Conservation (phyloP, 2,888 invertebrate genomes). For the Brachynemurus nebulosus region DNA sequence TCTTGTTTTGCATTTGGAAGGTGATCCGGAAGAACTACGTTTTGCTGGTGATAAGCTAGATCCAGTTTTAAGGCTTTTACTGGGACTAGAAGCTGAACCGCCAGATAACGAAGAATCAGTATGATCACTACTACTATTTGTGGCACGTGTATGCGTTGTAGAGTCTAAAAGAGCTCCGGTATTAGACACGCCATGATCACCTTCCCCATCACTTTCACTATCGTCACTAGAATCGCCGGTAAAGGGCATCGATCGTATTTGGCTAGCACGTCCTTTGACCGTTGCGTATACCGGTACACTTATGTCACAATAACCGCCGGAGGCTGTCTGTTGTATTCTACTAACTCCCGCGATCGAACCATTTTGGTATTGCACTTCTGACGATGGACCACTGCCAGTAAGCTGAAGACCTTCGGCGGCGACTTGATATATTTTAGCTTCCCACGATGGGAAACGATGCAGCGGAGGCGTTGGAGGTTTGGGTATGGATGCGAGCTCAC, state of each 20-base stretch:
- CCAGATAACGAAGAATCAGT: conserved; percentile 45
- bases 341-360: conserved; percentile 30
- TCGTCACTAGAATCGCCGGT: conserved; percentile 91
- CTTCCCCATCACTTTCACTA: conserved; percentile 78
- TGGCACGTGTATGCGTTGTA: conserved; percentile 32
- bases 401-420: conserved; percentile 41
- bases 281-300: conserved; percentile 92
- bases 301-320: conserved; percentile 78
- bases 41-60: conserved; percentile 76
- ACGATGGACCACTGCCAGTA: conserved; percentile 30
- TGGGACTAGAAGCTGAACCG: conserved; percentile 64
- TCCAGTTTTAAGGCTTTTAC: conserved; percentile 74
- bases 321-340: conserved; percentile 34
- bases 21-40: conserved; percentile 66
- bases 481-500: conserved; percentile 24
- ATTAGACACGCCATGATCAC: conserved; percentile 32
- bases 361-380: conserved; percentile 26
- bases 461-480: conserved; percentile 81
- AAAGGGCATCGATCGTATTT: conserved; percentile 91
- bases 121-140: conserved; percentile 36
- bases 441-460: conserved; percentile 87
- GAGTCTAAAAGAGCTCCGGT: conserved; percentile 19
- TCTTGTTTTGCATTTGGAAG: conserved; percentile 65
- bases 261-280: conserved; percentile 91
- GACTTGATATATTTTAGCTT: conserved; percentile 84